These are phyloP conservation scores for Hemicrepidius hirtus DNA, from an alignment of 2,888 invertebrate genomes.

Conservation along the genomic window DNA sequence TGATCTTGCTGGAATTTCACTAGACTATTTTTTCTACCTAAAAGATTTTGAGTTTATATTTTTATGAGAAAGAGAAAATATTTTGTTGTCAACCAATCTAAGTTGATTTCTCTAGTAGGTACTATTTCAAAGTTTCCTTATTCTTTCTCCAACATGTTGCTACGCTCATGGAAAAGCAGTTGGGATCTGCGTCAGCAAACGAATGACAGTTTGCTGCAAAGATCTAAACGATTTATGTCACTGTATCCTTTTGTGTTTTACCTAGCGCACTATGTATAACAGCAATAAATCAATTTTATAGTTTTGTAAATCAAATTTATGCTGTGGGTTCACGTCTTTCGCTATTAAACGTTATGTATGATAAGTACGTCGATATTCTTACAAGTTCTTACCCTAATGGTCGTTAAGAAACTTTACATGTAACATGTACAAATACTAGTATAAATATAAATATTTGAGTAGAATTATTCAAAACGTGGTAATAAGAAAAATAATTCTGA, in stretches of 20 bases:
- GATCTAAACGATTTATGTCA: conserved; percentile 72
- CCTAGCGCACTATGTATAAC: conserved; percentile 72
- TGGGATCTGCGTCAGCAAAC: conserved; percentile 55
- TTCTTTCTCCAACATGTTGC: not conserved
- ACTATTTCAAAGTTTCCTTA: not conserved
- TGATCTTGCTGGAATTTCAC: no score
- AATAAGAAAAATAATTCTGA: no score
- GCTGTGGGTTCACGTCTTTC: conserved; percentile 67
- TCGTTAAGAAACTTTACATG: conserved; percentile 12
- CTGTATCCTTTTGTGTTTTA: conserved; percentile 71
- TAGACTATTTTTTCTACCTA: no score
- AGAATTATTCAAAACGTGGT: no score
- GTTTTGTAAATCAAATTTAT: conserved; percentile 72
- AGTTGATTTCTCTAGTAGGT: not conserved
- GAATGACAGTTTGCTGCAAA: conserved; percentile 70
- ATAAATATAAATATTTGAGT: no score
- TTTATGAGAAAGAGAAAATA: no score
- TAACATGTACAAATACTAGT: no score
- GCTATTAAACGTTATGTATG: conserved; percentile 49
- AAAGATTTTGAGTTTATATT: no score
- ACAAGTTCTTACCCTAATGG: conserved; percentile 13
- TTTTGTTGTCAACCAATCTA: no score
- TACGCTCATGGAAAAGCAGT: conserved; percentile 56
- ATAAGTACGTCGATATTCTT: conserved; percentile 37
- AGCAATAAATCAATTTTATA: conserved; percentile 73